phyloP scores from a whole-genome alignment of 2,113 vertebrate genomes.

The Cervus canadensis region DNA sequence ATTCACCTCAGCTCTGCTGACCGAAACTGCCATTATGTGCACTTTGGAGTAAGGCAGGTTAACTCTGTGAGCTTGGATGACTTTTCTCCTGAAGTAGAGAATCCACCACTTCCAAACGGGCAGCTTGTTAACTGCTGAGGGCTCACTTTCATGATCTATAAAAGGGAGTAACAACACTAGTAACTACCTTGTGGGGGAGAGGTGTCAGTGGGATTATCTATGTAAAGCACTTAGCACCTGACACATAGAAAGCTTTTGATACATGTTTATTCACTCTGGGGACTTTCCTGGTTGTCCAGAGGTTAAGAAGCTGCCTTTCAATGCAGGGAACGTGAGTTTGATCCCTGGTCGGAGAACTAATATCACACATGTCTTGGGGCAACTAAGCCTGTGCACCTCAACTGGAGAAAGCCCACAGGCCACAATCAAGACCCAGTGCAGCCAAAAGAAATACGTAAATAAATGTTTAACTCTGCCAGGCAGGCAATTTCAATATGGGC shows the following conservation, averaged over 20 bases:
- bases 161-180: background rate
- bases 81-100: background rate
- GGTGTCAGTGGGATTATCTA: background rate
- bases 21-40: background rate
- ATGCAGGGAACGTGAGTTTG: background rate
- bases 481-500: background rate
- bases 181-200: background rate
- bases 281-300: background rate
- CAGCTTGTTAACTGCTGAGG: background rate
- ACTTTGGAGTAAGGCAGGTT: background rate
- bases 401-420: background rate
- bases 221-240: background rate
- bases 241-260: background rate
- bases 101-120: background rate
- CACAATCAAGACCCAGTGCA: background rate
- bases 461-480: background rate
- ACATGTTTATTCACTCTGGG: background rate
- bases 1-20: background rate
- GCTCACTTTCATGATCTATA: background rate
- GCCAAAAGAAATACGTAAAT: background rate
- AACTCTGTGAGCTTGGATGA: background rate
- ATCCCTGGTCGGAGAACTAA: background rate
- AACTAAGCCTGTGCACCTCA: background rate
- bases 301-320: background rate
- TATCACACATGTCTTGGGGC: background rate